A percentile compares a stretch with the other conserved stretches of the same genome.
phyloP scores from a whole-genome alignment of 2,797 vertebrate species.

The Squalus acanthias region DNA sequence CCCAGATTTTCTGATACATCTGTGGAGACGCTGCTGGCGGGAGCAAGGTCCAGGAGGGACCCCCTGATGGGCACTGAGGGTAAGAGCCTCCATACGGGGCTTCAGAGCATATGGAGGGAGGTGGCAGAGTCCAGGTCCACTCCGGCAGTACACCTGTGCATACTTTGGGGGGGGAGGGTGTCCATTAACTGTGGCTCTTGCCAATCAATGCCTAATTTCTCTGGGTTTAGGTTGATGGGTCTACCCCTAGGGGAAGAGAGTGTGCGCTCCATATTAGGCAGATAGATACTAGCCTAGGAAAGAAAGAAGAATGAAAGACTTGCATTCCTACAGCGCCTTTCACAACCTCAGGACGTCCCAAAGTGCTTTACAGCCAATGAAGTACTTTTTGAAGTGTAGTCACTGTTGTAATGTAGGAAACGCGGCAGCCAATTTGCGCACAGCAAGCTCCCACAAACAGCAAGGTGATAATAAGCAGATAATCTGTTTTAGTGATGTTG shows the following conservation, averaged over 20 bases:
- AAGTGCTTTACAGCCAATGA: background rate
- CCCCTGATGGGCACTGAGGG: background rate
- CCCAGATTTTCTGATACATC: background rate
- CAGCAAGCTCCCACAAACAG: background rate
- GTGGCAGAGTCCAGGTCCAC: background rate
- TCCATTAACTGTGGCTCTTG: too few relatives aligned
- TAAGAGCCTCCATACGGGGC: too few relatives aligned
- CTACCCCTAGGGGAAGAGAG: too few relatives aligned
- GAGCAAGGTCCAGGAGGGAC: background rate
- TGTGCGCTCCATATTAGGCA: too few relatives aligned
- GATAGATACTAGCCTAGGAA: background rate
- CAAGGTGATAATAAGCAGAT: background rate
- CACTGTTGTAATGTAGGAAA: background rate
- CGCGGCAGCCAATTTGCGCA: background rate
- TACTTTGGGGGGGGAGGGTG: too few relatives aligned
- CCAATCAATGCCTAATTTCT: too few relatives aligned
- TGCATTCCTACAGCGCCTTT: background rate
- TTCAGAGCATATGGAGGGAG: background rate
- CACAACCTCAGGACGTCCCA: background rate
- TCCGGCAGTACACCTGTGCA: too few relatives aligned
- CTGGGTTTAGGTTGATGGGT: too few relatives aligned
- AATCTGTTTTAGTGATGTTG: background rate
- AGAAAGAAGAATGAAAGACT: background rate
- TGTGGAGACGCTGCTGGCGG: too few relatives aligned
- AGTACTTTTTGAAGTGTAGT: background rate